Evolutionary conservation across 2,797 vertebrate species (phyloP).

Genomic region (Fistularia commersonii): DNA sequence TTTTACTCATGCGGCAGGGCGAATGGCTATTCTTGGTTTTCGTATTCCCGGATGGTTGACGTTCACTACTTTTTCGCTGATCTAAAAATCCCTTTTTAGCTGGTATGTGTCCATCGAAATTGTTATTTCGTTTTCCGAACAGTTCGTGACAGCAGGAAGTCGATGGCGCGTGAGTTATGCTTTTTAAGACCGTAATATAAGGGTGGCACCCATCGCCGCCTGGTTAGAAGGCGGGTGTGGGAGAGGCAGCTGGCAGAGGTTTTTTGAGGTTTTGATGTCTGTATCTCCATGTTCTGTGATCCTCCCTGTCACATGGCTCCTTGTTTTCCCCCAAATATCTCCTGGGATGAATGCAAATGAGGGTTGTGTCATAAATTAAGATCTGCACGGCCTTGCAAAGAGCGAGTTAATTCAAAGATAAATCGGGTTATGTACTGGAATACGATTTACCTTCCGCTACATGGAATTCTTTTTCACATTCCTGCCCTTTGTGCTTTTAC

Average conservation of each 20-base stretch:
- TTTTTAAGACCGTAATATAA: slow-evolving; percentile 9
- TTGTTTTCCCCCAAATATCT: slow-evolving; percentile 23
- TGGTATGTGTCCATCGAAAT: slow-evolving; percentile 18
- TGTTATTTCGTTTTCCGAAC: slow-evolving; percentile 20
- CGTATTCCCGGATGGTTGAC: slow-evolving; percentile 18
- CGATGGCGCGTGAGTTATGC: slow-evolving; percentile 4
- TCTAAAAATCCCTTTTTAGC: slow-evolving; percentile 38
- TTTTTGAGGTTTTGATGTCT: slow-evolving; percentile 44
- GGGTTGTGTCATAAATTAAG: no score
- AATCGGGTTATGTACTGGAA: no score
- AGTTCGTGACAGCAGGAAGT: slow-evolving; percentile 6
- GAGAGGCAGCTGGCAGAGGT: slow-evolving; percentile 39
- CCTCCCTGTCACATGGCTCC: slow-evolving; percentile 29
- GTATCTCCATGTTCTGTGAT: slow-evolving; percentile 33
- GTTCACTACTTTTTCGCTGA: slow-evolving; percentile 29
- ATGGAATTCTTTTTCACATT: no score
- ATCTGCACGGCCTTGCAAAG: no score
- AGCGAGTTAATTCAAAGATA: no score
- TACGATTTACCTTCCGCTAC: no score
- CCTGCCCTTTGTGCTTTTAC: no score
- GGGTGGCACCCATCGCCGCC: slow-evolving; percentile 12
- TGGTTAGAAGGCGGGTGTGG: slow-evolving; percentile 26
- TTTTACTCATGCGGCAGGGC: slow-evolving; percentile 48
- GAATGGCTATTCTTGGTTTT: slow-evolving; percentile 46
- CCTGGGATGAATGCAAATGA: not conserved